Evolutionary conservation across 1,140 invertebrate species (phyloP), one percentile per base, ranked within the genome.

Genomic region (Microplitis demolitor): DNA sequence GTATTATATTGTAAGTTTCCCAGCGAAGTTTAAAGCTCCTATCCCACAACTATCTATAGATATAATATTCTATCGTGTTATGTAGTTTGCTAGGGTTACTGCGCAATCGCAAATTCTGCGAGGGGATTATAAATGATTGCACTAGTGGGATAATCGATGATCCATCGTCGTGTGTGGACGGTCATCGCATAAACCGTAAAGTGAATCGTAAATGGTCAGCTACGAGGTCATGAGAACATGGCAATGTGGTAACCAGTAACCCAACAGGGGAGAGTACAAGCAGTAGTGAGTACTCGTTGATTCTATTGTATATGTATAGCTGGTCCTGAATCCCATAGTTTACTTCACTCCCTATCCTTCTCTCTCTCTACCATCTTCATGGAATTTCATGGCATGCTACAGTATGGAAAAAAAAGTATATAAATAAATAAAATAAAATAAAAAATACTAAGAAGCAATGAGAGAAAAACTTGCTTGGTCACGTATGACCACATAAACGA

Each of bases 141-240:
- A 16, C 54, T 33, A 3, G 11, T 60, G 24, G 31, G 37, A 62
- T 70, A 62, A 70, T 62, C 60, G 58, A 63, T 63, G 58, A 70
- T 70, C 58, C 50, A 62, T 70, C 58, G 45, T 24, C 54, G 37
- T 69, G 56, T 69, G 35, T 34, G 68, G 68, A 70, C 58, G 58
- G 58, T 70, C 69, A 70, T 63, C 62, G 58, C 68, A 69, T 69
- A 62, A 62, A 70, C 33, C 9, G 39, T 62, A 70, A 70, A 70
- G 58, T 70, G 69, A 63, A 70, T 70, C 69, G 60, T 60, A 62
- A 70, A 60, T 70, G 69, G 69, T 70, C 69, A 70, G 69, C 35
- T 8, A 45, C 60, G 58, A 62, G 58, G 58, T 70, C 69, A 63
- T 70, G 69, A 70, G 58, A 70, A 70, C 58, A 62, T 53, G n/a